phyloP scores from a whole-genome alignment of 2,797 vertebrate genomes.

The Mycteria americana region DNA sequence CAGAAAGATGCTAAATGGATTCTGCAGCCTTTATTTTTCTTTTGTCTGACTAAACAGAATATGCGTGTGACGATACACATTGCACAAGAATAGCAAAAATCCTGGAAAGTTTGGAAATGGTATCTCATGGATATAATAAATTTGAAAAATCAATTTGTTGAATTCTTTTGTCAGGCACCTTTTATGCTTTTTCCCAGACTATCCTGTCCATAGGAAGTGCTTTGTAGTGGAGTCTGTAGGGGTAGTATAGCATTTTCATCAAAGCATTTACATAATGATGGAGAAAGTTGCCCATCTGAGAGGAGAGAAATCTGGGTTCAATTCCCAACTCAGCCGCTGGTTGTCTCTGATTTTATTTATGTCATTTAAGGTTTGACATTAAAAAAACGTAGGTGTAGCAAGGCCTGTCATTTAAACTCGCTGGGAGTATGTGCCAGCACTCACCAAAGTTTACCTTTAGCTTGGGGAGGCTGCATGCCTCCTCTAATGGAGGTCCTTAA shows the following conservation, averaged over 20 bases:
- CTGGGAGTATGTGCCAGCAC: not conserved
- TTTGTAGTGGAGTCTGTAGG: not conserved
- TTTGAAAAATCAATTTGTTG: not conserved
- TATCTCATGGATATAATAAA: not conserved
- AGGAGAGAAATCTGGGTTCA: not conserved
- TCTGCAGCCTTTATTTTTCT: not conserved
- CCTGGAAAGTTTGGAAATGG: not conserved
- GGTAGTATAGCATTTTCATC: not conserved
- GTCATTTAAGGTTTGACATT: not conserved
- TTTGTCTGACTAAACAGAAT: not conserved
- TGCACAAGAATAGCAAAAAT: not conserved
- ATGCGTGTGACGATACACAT: not conserved
- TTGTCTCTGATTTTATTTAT: not conserved
- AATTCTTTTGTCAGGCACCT: not conserved
- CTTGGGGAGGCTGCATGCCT: not conserved
- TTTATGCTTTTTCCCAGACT: not conserved
- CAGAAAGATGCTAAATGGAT: not conserved
- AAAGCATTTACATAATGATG: not conserved
- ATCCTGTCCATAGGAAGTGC: not conserved
- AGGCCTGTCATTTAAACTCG: not conserved
- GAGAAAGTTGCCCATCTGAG: not conserved
- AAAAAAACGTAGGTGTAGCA: not conserved
- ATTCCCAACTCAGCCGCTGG: not conserved
- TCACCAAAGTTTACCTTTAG: not conserved
- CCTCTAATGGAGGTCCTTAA: not conserved